Base-by-base conservation (phyloP, 2,797 vertebrate genomes). In the Neoniphon sammara region DNA sequence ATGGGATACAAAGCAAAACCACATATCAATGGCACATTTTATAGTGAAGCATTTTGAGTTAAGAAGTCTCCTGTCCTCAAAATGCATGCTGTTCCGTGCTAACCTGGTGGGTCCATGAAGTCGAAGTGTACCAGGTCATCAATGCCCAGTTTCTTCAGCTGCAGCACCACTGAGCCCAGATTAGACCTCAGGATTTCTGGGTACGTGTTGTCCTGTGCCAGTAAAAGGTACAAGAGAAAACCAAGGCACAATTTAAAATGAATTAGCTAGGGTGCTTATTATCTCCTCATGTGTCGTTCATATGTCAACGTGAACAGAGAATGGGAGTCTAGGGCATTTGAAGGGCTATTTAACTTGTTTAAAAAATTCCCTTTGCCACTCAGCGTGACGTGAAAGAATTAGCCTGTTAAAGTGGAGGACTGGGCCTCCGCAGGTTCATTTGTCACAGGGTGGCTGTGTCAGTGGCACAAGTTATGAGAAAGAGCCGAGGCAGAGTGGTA, bases 21-120 rank as follows among this genome's bases (percentile, higher is more conserved):
- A 62, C 42, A 27, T 15, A 44, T 2, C 23, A 62, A 39, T 31
- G 6, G 7, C 2, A 18, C 42, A 47, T 14, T 27, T 18, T 10
- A 9, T 21, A 65, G n/a, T n/a, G n/a, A n/a, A n/a, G n/a, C n/a
- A n/a, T n/a, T n/a, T n/a, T 30, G 2, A 30, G 7, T 12, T 12
- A 54, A 27, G 21, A 25, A n/a, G 11, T 10, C 52, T 15, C 23
- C 52, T 8, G 15, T 25, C 14, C 23, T 31, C 4, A 56, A 17
- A 56, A 56, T 31, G 20, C 18, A 66, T 44, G 12, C 17, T 53
- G 9, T 9, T 27, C 18, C 17, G 49, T 1, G 63, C 74, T 63
- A 93, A 97, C 96, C 96, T 94, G 96, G 96, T 77, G 96, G 96
- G 83, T 97, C 96, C 96, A 97, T 97, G 93, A 97, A 97, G 93